A percentile compares a stretch with the other conserved stretches of the same genome.
Evolutionary conservation across 2,888 invertebrate species (phyloP).

Genomic region (Macrosiphum euphorbiae): DNA sequence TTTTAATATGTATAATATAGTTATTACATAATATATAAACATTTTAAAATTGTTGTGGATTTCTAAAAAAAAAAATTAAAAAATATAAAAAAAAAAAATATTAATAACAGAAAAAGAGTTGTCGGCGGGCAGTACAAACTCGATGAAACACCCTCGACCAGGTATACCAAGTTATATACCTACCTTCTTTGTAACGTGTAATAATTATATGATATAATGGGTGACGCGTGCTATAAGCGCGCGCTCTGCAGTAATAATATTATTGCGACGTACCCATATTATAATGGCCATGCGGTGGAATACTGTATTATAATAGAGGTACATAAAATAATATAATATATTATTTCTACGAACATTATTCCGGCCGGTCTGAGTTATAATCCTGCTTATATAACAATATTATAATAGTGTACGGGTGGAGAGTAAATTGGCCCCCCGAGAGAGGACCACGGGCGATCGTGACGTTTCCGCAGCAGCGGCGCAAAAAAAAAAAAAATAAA

Average conservation of each 20-base stretch:
- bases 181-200: neutral
- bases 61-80: neutral
- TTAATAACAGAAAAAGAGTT: neutral
- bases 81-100: neutral
- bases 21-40: neutral
- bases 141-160: neutral
- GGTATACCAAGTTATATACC: no score
- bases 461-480: neutral
- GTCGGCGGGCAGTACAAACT: neutral
- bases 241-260: neutral
- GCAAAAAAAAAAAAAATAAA: slow-evolving; percentile 3
- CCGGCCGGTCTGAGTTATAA: neutral
- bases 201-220: neutral
- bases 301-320: neutral
- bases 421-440: slow-evolving; percentile 37
- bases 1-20: neutral
- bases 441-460: slow-evolving; percentile 15
- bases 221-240: neutral
- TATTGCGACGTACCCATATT: neutral
- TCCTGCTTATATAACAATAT: neutral
- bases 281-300: neutral
- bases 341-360: neutral
- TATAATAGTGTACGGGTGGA: neutral
- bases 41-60: neutral
- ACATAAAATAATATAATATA: neutral